A percentile compares a stretch with the other conserved stretches of the same genome.
Evolutionary conservation across 2,113 vertebrate species (phyloP).

Genomic region (Ciconia stormi): DNA sequence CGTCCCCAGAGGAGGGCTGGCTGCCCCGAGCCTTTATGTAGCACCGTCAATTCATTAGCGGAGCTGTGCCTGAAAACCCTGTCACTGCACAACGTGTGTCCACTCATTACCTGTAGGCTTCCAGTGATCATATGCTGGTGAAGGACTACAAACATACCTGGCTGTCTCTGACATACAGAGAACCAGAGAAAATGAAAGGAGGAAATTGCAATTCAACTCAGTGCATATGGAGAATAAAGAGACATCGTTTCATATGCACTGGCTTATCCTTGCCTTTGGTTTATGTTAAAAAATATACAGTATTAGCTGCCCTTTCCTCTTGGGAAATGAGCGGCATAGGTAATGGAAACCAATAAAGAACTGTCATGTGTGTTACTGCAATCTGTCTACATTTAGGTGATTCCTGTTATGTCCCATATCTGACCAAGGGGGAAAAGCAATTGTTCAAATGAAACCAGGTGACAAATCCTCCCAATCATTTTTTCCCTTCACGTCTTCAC

Average conservation of each 20-base stretch:
- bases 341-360: constrained; percentile 49
- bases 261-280: constrained; percentile 44
- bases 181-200: constrained; percentile 23
- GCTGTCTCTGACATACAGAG: background rate
- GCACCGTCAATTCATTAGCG: background rate
- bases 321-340: constrained; percentile 52
- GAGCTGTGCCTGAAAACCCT: constrained; percentile 25
- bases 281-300: constrained; percentile 41
- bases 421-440: constrained; percentile 49
- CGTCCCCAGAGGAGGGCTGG: background rate
- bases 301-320: constrained; percentile 37
- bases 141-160: constrained; percentile 16
- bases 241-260: constrained; percentile 12
- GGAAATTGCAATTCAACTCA: constrained; percentile 57
- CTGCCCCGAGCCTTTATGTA: background rate
- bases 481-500: constrained; percentile 3
- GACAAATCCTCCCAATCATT: constrained; percentile 43
- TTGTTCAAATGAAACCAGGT: constrained; percentile 38
- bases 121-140: background rate
- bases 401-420: constrained; percentile 26
- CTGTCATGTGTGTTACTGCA: constrained; percentile 38
- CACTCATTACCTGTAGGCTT: constrained; percentile 9
- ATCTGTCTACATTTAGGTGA: constrained; percentile 41
- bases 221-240: constrained; percentile 43
- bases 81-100: background rate